These are phyloP conservation scores for Seira musarum DNA, from an alignment of 2,888 invertebrate genomes.

Conservation along the genomic window DNA sequence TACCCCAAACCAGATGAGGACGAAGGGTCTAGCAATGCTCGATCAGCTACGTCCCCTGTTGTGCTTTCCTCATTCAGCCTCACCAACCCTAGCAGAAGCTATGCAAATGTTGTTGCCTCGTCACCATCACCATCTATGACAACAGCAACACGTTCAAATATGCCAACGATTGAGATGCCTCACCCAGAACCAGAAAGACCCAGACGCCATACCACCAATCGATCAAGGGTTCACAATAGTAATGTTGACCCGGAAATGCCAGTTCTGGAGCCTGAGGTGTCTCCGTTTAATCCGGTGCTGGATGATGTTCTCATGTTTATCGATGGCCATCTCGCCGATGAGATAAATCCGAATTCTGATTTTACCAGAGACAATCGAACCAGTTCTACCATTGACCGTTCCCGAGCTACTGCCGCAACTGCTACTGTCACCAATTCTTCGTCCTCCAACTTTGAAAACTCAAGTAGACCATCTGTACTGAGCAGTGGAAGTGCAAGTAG, in stretches of 20 bases:
- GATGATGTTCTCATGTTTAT: neutral
- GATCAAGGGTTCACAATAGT: neutral
- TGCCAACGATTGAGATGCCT: neutral
- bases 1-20: too few species aligned
- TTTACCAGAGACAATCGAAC: neutral
- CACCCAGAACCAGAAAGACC: neutral
- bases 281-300: neutral
- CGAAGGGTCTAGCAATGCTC: too few species aligned
- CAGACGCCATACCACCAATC: neutral
- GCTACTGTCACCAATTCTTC: constrained; percentile 23
- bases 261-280: constrained; percentile 45
- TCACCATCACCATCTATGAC: too few species aligned
- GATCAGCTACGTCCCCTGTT: too few species aligned
- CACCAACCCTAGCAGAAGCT: too few species aligned
- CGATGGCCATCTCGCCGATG: too few species aligned
- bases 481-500: constrained; percentile 16
- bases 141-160: too few species aligned
- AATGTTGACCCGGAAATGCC: constrained; percentile 49
- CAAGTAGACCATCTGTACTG: constrained; percentile 17
- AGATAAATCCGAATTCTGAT: too few species aligned
- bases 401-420: constrained; percentile 31
- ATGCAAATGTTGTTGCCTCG: too few species aligned
- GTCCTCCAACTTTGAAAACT: neutral
- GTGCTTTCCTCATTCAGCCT: too few species aligned
- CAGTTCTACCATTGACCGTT: constrained; percentile 17